Conservation (phyloP, 2,888 invertebrate genomes). For the Calameuta pallipes region DNA sequence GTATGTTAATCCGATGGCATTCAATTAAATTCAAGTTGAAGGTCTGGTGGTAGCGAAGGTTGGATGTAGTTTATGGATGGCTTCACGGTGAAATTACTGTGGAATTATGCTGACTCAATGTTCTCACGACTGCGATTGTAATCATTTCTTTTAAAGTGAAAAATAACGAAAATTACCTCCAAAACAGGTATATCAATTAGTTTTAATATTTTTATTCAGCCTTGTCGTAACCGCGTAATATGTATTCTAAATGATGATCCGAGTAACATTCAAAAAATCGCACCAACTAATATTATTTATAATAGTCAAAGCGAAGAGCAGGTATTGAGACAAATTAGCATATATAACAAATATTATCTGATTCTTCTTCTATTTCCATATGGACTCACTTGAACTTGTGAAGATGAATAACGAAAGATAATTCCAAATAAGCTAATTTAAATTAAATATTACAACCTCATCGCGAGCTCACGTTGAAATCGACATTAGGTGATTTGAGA, state of each 20-base stretch:
- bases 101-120: not conserved
- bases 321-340: not conserved
- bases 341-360: not conserved
- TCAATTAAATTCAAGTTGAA: conserved; percentile 40
- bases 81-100: not conserved
- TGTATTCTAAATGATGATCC: not conserved
- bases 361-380: not conserved
- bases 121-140: not conserved
- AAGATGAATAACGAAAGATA: not conserved
- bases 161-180: not conserved
- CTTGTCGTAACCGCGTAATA: not conserved
- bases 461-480: not conserved
- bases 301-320: not conserved
- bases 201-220: not conserved
- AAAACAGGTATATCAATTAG: not conserved
- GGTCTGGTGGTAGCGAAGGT: conserved; percentile 19
- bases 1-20: conserved; percentile 8
- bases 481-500: not conserved
- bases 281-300: not conserved
- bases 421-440: not conserved
- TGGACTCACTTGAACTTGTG: not conserved
- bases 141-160: not conserved
- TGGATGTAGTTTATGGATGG: not conserved
- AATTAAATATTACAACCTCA: not conserved
- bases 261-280: not conserved